phyloP scores from a whole-genome alignment of 2,113 vertebrate genomes.

The Bungarus multicinctus region DNA sequence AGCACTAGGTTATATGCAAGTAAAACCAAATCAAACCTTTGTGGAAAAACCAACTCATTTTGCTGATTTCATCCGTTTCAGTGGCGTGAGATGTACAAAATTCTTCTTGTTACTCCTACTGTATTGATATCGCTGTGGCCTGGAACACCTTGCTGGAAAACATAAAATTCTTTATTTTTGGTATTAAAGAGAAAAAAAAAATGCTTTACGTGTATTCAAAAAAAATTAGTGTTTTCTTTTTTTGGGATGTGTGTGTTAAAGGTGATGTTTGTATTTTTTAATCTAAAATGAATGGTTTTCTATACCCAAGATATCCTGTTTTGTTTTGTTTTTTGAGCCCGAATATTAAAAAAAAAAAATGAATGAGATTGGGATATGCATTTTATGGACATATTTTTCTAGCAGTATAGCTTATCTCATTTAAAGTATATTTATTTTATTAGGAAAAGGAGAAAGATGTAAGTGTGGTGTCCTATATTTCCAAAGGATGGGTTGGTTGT shows the following conservation, averaged over 20 bases:
- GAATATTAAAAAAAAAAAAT: constrained; percentile 44
- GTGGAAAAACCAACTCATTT: constrained; percentile 69
- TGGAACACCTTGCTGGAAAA: constrained; percentile 72
- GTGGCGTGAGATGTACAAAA: constrained; percentile 68
- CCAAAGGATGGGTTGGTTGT: constrained; percentile 42
- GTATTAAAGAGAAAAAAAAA: constrained; percentile 79
- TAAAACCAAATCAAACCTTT: constrained; percentile 41
- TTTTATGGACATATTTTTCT: constrained; percentile 68
- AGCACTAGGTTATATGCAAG: constrained; percentile 66
- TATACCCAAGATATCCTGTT: constrained; percentile 75
- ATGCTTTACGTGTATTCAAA: constrained; percentile 86
- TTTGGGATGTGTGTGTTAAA: constrained; percentile 61
- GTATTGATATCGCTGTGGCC: constrained; percentile 71
- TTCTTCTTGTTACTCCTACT: constrained; percentile 69
- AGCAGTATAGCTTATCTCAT: constrained; percentile 57
- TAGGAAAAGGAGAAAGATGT: constrained; percentile 56
- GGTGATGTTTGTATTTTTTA: constrained; percentile 86
- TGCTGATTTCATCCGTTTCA: constrained; percentile 71
- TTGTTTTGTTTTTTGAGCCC: constrained; percentile 73
- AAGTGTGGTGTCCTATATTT: constrained; percentile 48
- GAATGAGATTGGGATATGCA: constrained; percentile 17
- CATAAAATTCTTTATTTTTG: constrained; percentile 93
- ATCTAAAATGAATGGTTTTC: constrained; percentile 81
- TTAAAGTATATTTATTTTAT: constrained; percentile 61
- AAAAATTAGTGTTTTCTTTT: constrained; percentile 81